Percentiles rank a stretch among this genome's conserved stretches.
Conservation (phyloP, 2,797 vertebrate species). For the Staurois parvus region DNA sequence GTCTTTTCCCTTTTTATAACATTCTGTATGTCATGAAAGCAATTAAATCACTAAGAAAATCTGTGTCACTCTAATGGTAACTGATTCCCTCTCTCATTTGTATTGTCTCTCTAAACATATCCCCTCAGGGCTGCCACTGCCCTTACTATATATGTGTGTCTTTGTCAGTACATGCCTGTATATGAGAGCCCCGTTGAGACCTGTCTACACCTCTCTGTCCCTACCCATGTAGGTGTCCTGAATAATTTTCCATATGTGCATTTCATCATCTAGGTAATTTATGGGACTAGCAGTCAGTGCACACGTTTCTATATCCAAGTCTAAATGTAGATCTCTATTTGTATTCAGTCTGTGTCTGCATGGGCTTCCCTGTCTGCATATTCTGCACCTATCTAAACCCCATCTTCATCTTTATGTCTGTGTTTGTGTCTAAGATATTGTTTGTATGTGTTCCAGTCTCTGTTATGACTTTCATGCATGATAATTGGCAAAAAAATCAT, state of each 20-base stretch:
- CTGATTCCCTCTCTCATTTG: background rate
- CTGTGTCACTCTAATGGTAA: background rate
- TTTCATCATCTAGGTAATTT: background rate
- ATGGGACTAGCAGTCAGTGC: background rate
- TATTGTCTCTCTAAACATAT: background rate
- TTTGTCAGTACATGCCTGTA: background rate
- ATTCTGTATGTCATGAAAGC: background rate
- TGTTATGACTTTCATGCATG: background rate
- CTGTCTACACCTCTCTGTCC: background rate
- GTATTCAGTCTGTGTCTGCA: slow-evolving; percentile 3
- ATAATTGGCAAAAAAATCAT: background rate
- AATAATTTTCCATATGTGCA: background rate
- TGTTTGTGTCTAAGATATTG: background rate
- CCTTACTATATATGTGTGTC: background rate
- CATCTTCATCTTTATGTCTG: slow-evolving; percentile 4
- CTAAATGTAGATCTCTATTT: slow-evolving; percentile 41
- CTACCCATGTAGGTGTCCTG: background rate
- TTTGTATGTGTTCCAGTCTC: background rate
- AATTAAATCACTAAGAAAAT: background rate
- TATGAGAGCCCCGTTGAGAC: background rate
- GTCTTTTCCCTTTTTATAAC: background rate
- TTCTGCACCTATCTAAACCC: background rate
- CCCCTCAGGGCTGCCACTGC: background rate
- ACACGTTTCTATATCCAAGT: slow-evolving; percentile 12
- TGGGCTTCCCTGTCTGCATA: slow-evolving; percentile 1